These are phyloP conservation scores for Meteorus cinctellus DNA, from an alignment of 2,888 invertebrate genomes.

Conservation along the genomic window DNA sequence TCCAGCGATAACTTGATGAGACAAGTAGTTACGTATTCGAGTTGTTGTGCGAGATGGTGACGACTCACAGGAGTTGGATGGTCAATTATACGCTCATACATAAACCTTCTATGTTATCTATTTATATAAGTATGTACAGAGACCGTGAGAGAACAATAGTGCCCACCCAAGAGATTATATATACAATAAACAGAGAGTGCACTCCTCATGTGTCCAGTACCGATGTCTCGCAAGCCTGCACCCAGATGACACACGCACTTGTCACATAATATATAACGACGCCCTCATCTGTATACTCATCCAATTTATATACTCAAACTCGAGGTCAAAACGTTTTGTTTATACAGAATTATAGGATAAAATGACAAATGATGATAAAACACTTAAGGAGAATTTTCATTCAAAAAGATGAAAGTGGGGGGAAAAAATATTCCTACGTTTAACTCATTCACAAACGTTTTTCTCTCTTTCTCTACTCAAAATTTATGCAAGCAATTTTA, in stretches of 20 bases:
- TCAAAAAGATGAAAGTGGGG: not conserved
- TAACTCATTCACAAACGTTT: not conserved
- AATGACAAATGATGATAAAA: slow-evolving; percentile 7
- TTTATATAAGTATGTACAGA: not conserved
- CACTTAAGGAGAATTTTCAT: no score
- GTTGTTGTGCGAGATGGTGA: not conserved
- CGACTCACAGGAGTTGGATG: not conserved
- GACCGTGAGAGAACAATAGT: slow-evolving; percentile 36
- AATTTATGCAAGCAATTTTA: not conserved
- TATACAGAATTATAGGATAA: not conserved
- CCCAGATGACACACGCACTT: slow-evolving; percentile 47
- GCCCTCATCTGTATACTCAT: slow-evolving; percentile 16
- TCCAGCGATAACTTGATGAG: slow-evolving; percentile 11
- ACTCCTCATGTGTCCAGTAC: slow-evolving; percentile 56
- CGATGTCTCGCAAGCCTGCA: slow-evolving; percentile 52
- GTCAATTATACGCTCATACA: not conserved
- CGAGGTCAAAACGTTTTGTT: not conserved
- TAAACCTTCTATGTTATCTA: not conserved
- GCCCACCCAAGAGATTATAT: slow-evolving; percentile 35
- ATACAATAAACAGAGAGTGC: slow-evolving; percentile 41
- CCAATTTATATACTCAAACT: not conserved
- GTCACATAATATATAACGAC: slow-evolving; percentile 53
- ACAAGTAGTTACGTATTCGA: slow-evolving; percentile 43
- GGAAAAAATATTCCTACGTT: not conserved
- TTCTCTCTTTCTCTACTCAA: not conserved